These are phyloP conservation scores for Arrhamphus sclerolepis DNA, from an alignment of 2,797 vertebrate species.

Conservation along the genomic window DNA sequence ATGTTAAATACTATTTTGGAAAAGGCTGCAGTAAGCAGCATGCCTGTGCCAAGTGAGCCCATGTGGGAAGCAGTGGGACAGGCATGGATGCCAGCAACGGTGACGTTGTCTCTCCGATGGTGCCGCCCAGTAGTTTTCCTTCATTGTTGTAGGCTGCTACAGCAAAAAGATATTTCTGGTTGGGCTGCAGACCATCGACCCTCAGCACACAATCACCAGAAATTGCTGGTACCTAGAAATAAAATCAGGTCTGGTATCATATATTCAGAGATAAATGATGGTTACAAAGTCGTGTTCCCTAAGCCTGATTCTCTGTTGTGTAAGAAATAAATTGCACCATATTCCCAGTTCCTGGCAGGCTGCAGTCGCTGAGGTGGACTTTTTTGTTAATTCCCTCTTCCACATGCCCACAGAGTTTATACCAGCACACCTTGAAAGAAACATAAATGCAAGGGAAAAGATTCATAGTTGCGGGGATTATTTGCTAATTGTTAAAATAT, in stretches of 20 bases:
- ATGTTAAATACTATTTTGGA: background rate
- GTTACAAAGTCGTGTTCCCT: background rate
- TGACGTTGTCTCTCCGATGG: slow-evolving; percentile 85
- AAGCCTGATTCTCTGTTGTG: background rate
- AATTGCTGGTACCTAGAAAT: slow-evolving; percentile 83
- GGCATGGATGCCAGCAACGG: slow-evolving; percentile 89
- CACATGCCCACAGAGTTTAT: slow-evolving; percentile 85
- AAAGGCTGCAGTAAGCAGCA: background rate
- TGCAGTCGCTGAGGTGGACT: slow-evolving; percentile 88
- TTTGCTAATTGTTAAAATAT: background rate
- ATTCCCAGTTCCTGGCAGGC: slow-evolving; percentile 87
- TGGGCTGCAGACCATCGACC: slow-evolving; percentile 85
- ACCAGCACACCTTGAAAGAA: slow-evolving; percentile 88
- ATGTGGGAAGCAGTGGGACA: slow-evolving; percentile 82
- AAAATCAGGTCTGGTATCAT: background rate
- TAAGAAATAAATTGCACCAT: slow-evolving; percentile 75
- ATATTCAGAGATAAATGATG: background rate
- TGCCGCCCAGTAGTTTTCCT: slow-evolving; percentile 86
- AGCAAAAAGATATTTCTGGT: slow-evolving; percentile 94
- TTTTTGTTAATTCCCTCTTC: slow-evolving; percentile 83
- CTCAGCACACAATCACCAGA: slow-evolving; percentile 80
- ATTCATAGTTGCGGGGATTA: background rate
- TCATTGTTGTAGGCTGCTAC: slow-evolving; percentile 88
- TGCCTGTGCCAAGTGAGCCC: slow-evolving; percentile 86
- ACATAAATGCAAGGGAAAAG: background rate